Conservation (phyloP, 2,888 invertebrate genomes). For the Perizoma flavofasciatum region DNA sequence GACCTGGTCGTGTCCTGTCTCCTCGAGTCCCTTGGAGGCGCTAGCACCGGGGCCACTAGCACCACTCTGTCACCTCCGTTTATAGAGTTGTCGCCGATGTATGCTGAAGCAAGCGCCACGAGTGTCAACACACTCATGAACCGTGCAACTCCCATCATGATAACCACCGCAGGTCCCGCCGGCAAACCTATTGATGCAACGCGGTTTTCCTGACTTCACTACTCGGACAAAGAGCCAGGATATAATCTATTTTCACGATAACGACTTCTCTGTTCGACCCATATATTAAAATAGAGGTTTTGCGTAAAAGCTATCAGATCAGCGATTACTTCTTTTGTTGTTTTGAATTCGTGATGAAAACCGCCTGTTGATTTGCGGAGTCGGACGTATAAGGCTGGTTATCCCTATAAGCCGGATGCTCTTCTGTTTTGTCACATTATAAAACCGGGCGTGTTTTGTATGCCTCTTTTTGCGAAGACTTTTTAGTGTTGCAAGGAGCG, state of each 20-base stretch:
- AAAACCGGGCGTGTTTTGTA: no score
- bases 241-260: conserved; percentile 58
- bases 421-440: no score
- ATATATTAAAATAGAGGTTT: conserved; percentile 4
- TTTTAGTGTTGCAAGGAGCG: no score
- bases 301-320: not conserved
- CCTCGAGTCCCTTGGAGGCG: conserved; percentile 69
- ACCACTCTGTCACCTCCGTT: conserved; percentile 67
- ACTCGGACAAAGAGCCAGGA: conserved; percentile 43
- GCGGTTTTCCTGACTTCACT: conserved; percentile 70
- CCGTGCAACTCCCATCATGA: conserved; percentile 65
- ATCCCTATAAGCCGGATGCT: conserved; percentile 60
- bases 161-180: conserved; percentile 70
- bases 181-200: conserved; percentile 75
- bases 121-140: conserved; percentile 61
- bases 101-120: conserved; percentile 53
- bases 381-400: conserved; percentile 63
- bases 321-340: not conserved
- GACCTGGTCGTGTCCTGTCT: conserved; percentile 64
- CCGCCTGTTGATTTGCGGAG: conserved; percentile 59
- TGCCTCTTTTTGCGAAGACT: no score
- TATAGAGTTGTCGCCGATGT: conserved; percentile 64
- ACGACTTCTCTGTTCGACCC: conserved; percentile 47
- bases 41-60: conserved; percentile 71
- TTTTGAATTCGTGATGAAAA: conserved; percentile 43